A percentile compares a stretch with the other conserved stretches of the same genome.
phyloP scores from a whole-genome alignment of 2,888 invertebrate species.

The Iselma pallidipennis region DNA sequence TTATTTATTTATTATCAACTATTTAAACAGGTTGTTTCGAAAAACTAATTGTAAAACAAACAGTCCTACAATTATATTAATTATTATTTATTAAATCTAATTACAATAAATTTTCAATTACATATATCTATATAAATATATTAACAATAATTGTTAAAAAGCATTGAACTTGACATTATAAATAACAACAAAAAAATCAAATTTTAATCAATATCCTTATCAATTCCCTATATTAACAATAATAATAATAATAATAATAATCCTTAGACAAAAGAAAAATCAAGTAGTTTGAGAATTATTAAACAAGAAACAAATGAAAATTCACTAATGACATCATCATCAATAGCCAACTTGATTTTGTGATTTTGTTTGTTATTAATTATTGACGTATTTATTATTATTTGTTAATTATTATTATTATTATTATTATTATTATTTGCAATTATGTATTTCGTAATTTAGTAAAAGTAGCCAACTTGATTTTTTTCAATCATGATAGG shows the following conservation, averaged over 20 bases:
- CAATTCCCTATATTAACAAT: background rate
- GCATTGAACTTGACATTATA: background rate
- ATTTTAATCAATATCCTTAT: too few species aligned
- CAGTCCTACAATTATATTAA: too few species aligned
- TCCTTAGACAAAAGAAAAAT: background rate
- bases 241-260: background rate
- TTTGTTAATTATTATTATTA: background rate
- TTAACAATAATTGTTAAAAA: too few species aligned
- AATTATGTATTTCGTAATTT: background rate
- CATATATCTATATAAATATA: too few species aligned
- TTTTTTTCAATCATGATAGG: too few species aligned
- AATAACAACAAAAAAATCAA: too few species aligned
- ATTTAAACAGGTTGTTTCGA: too few species aligned
- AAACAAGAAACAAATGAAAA: background rate
- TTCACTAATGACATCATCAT: background rate
- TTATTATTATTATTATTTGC: background rate
- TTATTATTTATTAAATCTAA: too few species aligned
- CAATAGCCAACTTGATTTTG: background rate
- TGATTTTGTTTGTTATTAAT: background rate
- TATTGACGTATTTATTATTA: background rate
- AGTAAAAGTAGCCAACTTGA: background rate
- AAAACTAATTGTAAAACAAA: slow-evolving; percentile 1
- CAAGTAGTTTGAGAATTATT: background rate
- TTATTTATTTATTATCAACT: too few species aligned
- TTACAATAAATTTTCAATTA: too few species aligned